These are phyloP conservation scores for Orthosia cruda DNA, from an alignment of 2,888 invertebrate species.

Conservation along the genomic window DNA sequence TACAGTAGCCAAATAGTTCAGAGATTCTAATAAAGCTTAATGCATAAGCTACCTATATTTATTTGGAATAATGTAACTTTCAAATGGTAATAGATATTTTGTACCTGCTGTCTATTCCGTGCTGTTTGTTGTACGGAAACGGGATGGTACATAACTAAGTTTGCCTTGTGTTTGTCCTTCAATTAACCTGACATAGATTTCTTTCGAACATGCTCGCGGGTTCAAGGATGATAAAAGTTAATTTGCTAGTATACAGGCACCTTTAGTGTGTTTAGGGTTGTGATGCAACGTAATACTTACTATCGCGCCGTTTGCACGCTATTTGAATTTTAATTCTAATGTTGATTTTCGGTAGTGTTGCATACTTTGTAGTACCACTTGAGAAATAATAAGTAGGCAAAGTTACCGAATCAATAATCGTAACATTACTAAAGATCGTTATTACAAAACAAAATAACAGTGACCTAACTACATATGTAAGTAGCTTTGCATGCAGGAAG, in stretches of 20 bases:
- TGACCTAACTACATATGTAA: slow-evolving; percentile 37
- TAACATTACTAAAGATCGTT: slow-evolving; percentile 54
- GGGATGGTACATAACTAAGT: background rate
- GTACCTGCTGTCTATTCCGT: background rate
- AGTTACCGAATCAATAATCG: slow-evolving; percentile 67
- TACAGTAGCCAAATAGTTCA: no score
- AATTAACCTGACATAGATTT: background rate
- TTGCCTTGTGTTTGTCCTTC: background rate
- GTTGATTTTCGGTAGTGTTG: slow-evolving; percentile 70
- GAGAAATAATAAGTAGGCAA: slow-evolving; percentile 70
- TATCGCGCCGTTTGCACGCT: slow-evolving; percentile 50
- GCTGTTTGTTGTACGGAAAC: slow-evolving; percentile 1
- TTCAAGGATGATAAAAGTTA: slow-evolving; percentile 44
- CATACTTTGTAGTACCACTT: slow-evolving; percentile 67
- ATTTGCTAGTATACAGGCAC: slow-evolving; percentile 38
- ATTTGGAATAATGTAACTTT: no score
- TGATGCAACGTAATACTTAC: slow-evolving; percentile 59
- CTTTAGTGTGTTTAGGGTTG: slow-evolving; percentile 39
- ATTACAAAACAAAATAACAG: slow-evolving; percentile 60
- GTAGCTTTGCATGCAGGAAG: slow-evolving; percentile 3
- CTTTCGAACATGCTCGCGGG: background rate
- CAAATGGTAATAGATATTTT: no score
- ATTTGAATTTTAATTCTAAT: slow-evolving; percentile 69
- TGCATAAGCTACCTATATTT: no score
- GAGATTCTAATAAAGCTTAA: no score